phyloP scores from a whole-genome alignment of 2,797 vertebrate species.

The Borostomias antarcticus region DNA sequence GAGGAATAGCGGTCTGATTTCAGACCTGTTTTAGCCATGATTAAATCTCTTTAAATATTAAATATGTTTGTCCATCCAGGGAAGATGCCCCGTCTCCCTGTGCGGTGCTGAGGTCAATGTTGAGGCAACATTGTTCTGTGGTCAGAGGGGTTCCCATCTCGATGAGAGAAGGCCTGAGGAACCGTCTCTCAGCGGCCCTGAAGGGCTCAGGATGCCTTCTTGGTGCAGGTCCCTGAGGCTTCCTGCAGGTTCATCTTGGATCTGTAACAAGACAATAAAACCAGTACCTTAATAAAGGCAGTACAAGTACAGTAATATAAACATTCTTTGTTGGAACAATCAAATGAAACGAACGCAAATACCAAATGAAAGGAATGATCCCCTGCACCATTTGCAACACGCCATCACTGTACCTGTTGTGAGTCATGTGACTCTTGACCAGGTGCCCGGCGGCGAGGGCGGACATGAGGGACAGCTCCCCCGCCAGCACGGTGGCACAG shows the following conservation, averaged over 20 bases:
- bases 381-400: not conserved
- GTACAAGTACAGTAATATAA: too few relatives aligned
- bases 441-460: conserved; percentile 93
- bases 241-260: conserved; percentile 92
- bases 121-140: not conserved
- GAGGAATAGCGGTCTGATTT: conserved; percentile 12
- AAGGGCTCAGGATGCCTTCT: conserved; percentile 79
- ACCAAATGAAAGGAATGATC: too few relatives aligned
- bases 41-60: conserved; percentile 26
- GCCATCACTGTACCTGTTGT: conserved; percentile 86
- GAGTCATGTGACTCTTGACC: conserved; percentile 95
- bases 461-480: conserved; percentile 94
- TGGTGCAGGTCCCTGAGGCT: conserved; percentile 79
- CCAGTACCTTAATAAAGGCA: not conserved
- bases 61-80: conserved; percentile 11
- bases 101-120: not conserved
- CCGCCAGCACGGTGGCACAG: conserved; percentile 91
- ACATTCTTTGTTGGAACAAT: too few relatives aligned
- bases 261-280: conserved; percentile 64
- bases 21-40: not conserved
- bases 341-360: too few relatives aligned
- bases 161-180: not conserved
- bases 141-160: not conserved
- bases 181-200: not conserved
- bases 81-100: not conserved